Conservation (phyloP, 1,140 invertebrate genomes). For the Capitella teleta region DNA sequence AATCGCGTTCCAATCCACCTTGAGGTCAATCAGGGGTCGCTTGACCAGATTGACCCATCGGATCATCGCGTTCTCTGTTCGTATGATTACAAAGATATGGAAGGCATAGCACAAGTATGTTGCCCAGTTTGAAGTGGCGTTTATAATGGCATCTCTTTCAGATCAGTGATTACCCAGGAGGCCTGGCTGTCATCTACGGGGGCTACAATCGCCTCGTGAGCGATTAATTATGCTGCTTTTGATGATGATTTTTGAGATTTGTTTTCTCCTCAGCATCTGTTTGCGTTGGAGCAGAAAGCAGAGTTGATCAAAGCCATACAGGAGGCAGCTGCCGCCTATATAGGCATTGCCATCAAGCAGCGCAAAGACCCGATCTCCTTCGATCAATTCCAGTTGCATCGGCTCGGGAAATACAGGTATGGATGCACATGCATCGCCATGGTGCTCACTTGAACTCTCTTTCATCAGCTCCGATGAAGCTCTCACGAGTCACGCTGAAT, state of each 20-base stretch:
- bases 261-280: conserved; percentile 60
- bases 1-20: conserved; percentile 72
- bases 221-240: background rate
- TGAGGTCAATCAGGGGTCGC: conserved; percentile 74
- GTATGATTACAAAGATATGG: conserved; percentile 89
- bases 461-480: conserved; percentile 34
- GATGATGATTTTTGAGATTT: background rate
- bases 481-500: conserved; percentile 39
- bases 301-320: conserved; percentile 75
- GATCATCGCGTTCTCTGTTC: conserved; percentile 55
- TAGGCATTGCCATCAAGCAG: conserved; percentile 73
- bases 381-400: conserved; percentile 70
- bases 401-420: conserved; percentile 84
- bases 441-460: background rate
- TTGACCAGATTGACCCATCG: conserved; percentile 80
- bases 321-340: conserved; percentile 63
- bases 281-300: conserved; percentile 69
- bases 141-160: background rate
- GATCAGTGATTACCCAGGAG: background rate
- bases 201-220: conserved; percentile 61
- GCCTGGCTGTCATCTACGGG: conserved; percentile 67
- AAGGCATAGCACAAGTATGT: conserved; percentile 56
- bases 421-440: background rate
- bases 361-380: conserved; percentile 68
- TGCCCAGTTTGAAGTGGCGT: background rate